Evolutionary conservation across 2,888 invertebrate genomes (phyloP), one percentile per base, ranked within the genome.

Genomic region (Physocephala rufipes): DNA sequence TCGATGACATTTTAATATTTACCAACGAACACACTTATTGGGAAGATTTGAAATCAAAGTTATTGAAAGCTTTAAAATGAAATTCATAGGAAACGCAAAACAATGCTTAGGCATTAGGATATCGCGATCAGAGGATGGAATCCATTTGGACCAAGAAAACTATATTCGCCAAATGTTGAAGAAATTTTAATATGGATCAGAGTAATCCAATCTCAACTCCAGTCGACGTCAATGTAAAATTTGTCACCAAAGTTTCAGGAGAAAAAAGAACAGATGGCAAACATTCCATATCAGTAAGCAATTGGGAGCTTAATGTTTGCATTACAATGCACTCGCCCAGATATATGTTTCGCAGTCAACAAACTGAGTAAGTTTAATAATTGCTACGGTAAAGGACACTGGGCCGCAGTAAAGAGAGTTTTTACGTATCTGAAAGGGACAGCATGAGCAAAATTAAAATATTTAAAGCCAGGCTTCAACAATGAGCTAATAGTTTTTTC

Each of bases 271-370:
- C 51, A 30, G 9, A 65, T 65, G 65, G 51, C 36, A 51, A 30
- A 36, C n/a, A 9, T 51, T 66, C 71, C 71, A 1, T 73, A 74
- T 55, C 67, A 67, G 55, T 63, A 75, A 63, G 73, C 73, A 12
- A 67, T 74, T 36, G 73, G 74, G 12, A 70, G 71, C 28, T 70
- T 75, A 49, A 55, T 75, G 26, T 73, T 73, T 21, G 70, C 73
- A 21, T 73, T 73, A 19, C 75, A 73, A 70, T 55, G 71, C 36
- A 74, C 73, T 1, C 51, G 71, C 21, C 71, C 74, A 2, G 71
- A 75, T 59, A 73, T 74, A 21, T 63, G 65, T 15, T 58, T 66
- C 36, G 70, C 73, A 59, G 74, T 74, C n/a, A 72, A 71, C 69
- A 63, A 61, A 16, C 59, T 75, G 49, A 74, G 73, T 21, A 71